A percentile compares a stretch with the other conserved stretches of the same genome.
phyloP scores from a whole-genome alignment of 2,113 vertebrate genomes.

The Anhinga anhinga region DNA sequence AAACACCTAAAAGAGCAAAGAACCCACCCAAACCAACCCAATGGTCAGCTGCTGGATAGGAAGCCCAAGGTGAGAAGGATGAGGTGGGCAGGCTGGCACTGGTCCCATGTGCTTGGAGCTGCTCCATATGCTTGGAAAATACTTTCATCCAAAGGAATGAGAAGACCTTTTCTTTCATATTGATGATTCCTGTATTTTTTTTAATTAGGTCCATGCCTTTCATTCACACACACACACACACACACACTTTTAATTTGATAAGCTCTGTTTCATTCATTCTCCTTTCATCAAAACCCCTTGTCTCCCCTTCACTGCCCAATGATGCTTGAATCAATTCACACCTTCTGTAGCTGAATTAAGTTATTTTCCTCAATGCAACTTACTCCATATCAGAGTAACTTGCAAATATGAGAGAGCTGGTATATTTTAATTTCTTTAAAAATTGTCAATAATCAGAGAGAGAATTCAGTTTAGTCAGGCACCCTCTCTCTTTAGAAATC shows the following conservation, averaged over 20 bases:
- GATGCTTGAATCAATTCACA: not conserved
- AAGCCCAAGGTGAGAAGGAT: not conserved
- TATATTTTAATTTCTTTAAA: fast-evolving
- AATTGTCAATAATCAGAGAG: not conserved
- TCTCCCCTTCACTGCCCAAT: not conserved
- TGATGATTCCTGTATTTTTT: not conserved
- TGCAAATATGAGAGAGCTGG: not conserved
- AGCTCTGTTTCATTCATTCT: not conserved
- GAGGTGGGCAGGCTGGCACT: not conserved
- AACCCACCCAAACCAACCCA: not conserved
- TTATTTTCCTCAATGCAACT: not conserved
- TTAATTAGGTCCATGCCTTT: not conserved
- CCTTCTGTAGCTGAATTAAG: not conserved
- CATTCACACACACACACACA: not conserved
- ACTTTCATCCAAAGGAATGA: not conserved
- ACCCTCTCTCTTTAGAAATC: not conserved
- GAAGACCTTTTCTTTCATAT: not conserved
- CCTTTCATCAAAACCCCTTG: not conserved
- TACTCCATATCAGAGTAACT: not conserved
- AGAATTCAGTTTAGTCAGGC: not conserved
- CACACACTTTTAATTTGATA: not conserved
- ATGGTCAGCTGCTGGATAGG: not conserved
- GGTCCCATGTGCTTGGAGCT: not conserved
- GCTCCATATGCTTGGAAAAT: not conserved
- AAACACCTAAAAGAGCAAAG: not conserved